Evolutionary conservation across 2,888 invertebrate species (phyloP).

Genomic region (Belgica antarctica): DNA sequence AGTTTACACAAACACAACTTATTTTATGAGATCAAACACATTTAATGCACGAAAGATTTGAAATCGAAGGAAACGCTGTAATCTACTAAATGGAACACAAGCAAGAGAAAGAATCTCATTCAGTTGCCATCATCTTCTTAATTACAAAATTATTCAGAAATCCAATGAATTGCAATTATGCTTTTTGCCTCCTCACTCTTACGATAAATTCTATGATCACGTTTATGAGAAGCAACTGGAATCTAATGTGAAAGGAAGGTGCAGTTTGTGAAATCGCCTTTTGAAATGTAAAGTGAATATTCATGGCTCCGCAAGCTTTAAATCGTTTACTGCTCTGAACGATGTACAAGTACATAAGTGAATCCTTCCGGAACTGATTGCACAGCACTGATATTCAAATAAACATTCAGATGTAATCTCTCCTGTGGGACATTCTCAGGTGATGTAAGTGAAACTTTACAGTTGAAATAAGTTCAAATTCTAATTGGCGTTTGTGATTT

Average conservation of each 20-base stretch:
- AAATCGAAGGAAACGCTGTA: conserved; percentile 6
- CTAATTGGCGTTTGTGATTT: too few species aligned
- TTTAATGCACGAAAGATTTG: neutral
- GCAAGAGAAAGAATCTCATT: neutral
- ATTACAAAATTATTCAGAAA: conserved; percentile 27
- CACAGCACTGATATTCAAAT: neutral
- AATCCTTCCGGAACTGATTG: neutral
- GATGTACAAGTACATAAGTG: neutral
- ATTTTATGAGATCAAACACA: too few species aligned
- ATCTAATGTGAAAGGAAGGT: neutral
- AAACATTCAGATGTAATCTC: neutral
- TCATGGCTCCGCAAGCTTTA: neutral
- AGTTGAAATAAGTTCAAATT: too few species aligned
- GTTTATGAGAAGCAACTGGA: neutral
- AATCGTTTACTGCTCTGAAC: neutral
- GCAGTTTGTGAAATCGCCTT: conserved; percentile 10
- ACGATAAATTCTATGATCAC: conserved; percentile 11
- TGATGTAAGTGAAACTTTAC: too few species aligned
- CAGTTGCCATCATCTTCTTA: neutral
- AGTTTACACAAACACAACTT: too few species aligned
- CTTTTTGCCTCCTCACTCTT: neutral
- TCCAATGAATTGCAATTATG: conserved; percentile 14
- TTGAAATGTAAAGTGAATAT: conserved; percentile 4
- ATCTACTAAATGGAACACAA: neutral
- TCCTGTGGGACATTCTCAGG: neutral